Evolutionary conservation across 2,888 invertebrate species (phyloP), one percentile per base, ranked within the genome.

Genomic region (Charanyca ferruginea): DNA sequence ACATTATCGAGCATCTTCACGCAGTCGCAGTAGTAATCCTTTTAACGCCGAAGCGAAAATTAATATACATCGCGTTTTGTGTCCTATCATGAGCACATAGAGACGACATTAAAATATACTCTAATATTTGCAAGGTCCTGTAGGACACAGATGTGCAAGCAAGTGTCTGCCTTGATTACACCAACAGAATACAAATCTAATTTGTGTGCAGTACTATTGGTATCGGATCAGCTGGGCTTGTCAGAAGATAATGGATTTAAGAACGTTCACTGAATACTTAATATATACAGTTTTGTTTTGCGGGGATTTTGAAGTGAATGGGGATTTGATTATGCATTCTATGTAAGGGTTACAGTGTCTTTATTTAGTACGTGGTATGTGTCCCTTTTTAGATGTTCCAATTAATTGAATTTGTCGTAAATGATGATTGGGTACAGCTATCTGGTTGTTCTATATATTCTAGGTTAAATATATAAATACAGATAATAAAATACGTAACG

Each of bases 131-230:
- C 74, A 75, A 54, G 25, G 80, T 80, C 76, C 76, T 65, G 44
- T 76, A 81, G 86, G 87, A 73, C 91, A 83, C 94, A 94, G 94
- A 93, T 94, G 94, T 90, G 91, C 90, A 90, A 84, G 87, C 84
- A 89, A 91, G 87, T 91, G 93, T 93, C 94, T 90, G 87, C 85
- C 87, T 91, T 94, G 93, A 93, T 94, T 94, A 93, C 90, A 88
- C 83, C 89, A 85, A 87, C 86, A 80, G 90, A 90, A 90, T 91
- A 89, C 88, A 88, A 93, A 94, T 93, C 91, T 91, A 92, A 94
- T 94, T 93, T 90, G 88, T 85, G 85, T 87, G 83, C 83, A 80
- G 80, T 81, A 73, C 77, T 79, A 81, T 80, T 77, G 85, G 81
- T 85, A 82, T 84, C 81, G 85, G 84, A 88, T 90, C 90, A 90